These are phyloP conservation scores for Pyrocephalus nanus DNA, from an alignment of 2,797 vertebrate species.

Conservation along the genomic window DNA sequence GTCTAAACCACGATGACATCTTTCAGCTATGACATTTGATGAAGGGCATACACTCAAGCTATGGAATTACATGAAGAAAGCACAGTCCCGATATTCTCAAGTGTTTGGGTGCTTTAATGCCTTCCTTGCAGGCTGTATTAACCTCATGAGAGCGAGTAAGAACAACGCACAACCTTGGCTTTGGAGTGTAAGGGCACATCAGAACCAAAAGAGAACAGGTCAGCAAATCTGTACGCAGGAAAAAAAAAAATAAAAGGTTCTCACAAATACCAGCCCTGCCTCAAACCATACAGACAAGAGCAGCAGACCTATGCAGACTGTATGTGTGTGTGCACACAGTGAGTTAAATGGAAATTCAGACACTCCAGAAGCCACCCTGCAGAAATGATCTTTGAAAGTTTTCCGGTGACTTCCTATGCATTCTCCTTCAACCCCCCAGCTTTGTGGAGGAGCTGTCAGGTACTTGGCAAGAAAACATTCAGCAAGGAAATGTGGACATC, in stretches of 20 bases:
- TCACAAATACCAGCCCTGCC: conserved; percentile 21
- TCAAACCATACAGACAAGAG: conserved; percentile 6
- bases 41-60: neutral
- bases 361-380: neutral
- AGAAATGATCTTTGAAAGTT: neutral
- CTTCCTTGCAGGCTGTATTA: neutral
- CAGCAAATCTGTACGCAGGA: neutral
- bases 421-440: neutral
- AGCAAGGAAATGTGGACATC: neutral
- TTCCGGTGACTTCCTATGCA: neutral
- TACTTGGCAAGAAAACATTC: neutral
- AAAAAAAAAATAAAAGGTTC: neutral
- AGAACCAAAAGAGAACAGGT: neutral
- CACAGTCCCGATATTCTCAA: neutral
- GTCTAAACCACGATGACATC: neutral
- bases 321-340: neutral
- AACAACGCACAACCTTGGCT: neutral
- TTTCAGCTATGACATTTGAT: neutral
- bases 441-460: neutral
- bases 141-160: neutral
- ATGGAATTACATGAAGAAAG: neutral
- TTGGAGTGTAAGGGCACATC: neutral
- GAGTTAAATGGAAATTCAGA: neutral
- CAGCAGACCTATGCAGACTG: neutral
- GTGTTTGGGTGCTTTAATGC: neutral